Conservation (phyloP, 23 tunicate genomes). For the Ascidia mentula region DNA sequence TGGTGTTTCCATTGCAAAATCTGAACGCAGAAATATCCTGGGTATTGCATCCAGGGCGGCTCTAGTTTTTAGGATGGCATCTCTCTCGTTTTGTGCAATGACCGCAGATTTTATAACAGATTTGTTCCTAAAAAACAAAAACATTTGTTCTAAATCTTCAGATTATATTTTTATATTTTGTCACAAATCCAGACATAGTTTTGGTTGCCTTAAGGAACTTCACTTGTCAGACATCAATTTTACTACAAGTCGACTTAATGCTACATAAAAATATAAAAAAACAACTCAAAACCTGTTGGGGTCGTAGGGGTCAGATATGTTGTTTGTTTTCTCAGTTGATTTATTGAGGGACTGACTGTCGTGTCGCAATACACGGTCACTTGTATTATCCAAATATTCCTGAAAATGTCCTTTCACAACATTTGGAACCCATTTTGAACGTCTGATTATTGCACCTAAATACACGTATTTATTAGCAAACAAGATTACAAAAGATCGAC, state of each 20-base stretch:
- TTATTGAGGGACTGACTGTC: constrained; percentile 50
- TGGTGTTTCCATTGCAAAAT: constrained; percentile 54
- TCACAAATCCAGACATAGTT: too few species aligned
- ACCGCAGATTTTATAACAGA: constrained; percentile 34
- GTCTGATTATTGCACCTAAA: constrained; percentile 32
- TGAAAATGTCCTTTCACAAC: constrained; percentile 45
- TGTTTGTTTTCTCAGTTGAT: too few species aligned
- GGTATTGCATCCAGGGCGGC: constrained; percentile 59
- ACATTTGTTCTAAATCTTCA: too few species aligned
- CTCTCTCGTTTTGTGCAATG: constrained; percentile 46
- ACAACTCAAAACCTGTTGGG: too few species aligned
- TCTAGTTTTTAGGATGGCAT: constrained; percentile 56
- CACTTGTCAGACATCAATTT: too few species aligned
- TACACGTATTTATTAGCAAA: not conserved
- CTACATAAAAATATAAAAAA: too few species aligned
- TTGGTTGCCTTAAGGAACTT: too few species aligned
- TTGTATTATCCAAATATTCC: constrained; percentile 47
- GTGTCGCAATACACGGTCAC: constrained; percentile 58
- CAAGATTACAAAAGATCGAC: too few species aligned
- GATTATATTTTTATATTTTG: too few species aligned
- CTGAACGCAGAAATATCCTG: constrained; percentile 47
- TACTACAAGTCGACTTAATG: too few species aligned
- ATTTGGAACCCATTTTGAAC: constrained; percentile 71
- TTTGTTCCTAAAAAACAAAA: not conserved
- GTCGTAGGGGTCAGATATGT: too few species aligned